phyloP scores from a whole-genome alignment of 2,888 invertebrate genomes.

The Drosophila macrospina region DNA sequence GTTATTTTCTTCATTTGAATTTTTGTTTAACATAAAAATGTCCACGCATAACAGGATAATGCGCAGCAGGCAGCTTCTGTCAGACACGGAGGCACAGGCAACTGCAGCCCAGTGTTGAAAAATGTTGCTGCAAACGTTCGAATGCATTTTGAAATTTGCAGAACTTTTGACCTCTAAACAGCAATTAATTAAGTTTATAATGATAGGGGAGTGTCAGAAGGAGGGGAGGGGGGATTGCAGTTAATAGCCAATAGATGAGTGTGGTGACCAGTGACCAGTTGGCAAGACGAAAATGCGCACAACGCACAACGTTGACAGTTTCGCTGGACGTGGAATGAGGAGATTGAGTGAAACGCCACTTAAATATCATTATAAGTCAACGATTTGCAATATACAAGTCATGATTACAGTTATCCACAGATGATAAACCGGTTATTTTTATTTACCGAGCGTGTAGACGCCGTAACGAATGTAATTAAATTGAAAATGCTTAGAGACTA shows the following conservation, averaged over 20 bases:
- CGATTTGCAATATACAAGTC: constrained; percentile 62
- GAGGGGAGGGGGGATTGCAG: neutral
- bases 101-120: neutral
- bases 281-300: neutral
- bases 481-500: constrained; percentile 2
- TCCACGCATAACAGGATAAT: neutral
- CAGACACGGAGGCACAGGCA: neutral
- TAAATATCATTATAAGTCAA: constrained; percentile 61
- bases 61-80: constrained; percentile 6
- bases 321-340: neutral
- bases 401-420: constrained; percentile 61
- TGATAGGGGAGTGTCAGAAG: neutral
- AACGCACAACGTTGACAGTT: constrained; percentile 14
- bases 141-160: constrained; percentile 12
- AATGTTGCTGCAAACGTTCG: neutral
- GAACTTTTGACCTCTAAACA: neutral
- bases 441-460: constrained; percentile 29
- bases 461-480: constrained; percentile 40
- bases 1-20: neutral
- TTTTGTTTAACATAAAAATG: neutral
- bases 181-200: neutral
- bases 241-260: neutral
- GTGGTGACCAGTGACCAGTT: constrained; percentile 1
- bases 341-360: constrained; percentile 36
- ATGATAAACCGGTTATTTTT: constrained; percentile 56